Evolutionary conservation across 2,113 vertebrate species (phyloP).

Genomic region (Catagonus wagneri): DNA sequence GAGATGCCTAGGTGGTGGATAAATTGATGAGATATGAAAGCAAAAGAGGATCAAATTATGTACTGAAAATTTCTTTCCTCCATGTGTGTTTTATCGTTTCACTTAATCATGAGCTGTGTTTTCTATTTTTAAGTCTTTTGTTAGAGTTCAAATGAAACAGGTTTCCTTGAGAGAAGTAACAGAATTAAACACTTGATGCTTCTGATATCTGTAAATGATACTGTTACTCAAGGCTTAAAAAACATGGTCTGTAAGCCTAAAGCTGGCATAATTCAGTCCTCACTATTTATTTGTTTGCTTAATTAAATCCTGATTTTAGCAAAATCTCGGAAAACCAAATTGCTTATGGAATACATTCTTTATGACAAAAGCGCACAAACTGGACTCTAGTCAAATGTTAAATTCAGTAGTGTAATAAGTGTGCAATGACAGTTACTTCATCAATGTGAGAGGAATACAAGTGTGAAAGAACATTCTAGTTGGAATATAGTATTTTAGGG

Average conservation of each 20-base stretch:
- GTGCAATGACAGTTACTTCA: background rate
- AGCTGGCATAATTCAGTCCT: background rate
- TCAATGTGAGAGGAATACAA: background rate
- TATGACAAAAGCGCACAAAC: background rate
- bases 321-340: constrained; percentile 43
- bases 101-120: background rate
- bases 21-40: background rate
- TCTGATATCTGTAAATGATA: constrained; percentile 5
- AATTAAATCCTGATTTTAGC: constrained; percentile 47
- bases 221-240: constrained; percentile 27
- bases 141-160: constrained; percentile 52
- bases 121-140: constrained; percentile 68
- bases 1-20: background rate
- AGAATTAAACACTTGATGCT: background rate
- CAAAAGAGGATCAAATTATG: background rate
- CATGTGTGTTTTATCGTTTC: background rate
- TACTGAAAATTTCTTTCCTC: background rate
- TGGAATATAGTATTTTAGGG: background rate
- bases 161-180: background rate
- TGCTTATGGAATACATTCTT: background rate
- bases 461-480: background rate
- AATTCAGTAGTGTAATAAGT: background rate
- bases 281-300: constrained; percentile 22
- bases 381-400: background rate
- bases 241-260: background rate